Percentiles rank a stretch among this genome's conserved stretches.
Conservation (phyloP, 2,797 vertebrate species). For the Rhinoraja longicauda region DNA sequence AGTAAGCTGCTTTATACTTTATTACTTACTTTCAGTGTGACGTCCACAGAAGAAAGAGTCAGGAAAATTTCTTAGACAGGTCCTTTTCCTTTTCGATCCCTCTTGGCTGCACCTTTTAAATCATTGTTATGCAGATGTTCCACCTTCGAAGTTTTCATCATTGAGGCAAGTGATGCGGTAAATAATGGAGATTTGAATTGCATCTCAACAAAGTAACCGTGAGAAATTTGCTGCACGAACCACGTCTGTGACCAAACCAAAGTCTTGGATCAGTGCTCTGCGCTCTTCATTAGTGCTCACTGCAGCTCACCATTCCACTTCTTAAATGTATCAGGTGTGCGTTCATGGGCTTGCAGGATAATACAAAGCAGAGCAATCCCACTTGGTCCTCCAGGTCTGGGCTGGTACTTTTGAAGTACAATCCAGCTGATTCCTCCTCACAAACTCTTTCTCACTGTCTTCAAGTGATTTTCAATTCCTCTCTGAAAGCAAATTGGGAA, state of each 20-base stretch:
- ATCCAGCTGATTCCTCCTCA: background rate
- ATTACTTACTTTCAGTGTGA: background rate
- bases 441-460: background rate
- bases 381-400: background rate
- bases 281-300: background rate
- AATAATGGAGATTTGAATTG: background rate
- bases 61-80: background rate
- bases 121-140: background rate
- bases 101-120: conserved; percentile 17
- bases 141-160: background rate
- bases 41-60: too few species aligned
- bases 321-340: background rate
- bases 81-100: background rate
- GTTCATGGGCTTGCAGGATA: background rate
- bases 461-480: background rate
- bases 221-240: background rate
- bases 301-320: background rate
- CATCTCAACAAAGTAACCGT: background rate
- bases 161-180: background rate
- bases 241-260: background rate
- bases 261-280: background rate
- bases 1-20: background rate
- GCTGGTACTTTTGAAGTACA: background rate
- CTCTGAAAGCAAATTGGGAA: background rate
- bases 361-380: background rate